A percentile compares a stretch with the other conserved stretches of the same genome.
These are phyloP conservation scores for Porites cylindrica DNA, from an alignment of 92 coral and sea anemone species.

Conservation along the genomic window DNA sequence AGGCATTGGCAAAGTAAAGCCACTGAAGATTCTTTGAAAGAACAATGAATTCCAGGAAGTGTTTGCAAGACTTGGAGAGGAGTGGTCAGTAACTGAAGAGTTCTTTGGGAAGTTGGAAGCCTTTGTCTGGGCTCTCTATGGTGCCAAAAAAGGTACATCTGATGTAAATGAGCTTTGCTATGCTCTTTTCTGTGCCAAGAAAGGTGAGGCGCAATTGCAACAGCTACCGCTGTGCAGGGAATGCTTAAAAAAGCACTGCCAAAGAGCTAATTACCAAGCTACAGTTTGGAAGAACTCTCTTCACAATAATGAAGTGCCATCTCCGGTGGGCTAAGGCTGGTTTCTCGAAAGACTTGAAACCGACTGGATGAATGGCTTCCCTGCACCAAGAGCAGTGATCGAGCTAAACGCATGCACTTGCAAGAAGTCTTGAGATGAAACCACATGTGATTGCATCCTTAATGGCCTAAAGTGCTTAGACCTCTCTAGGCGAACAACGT, in stretches of 20 bases:
- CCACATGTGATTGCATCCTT: too few species aligned
- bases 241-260: slow-evolving; percentile 18
- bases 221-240: slow-evolving; percentile 27
- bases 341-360: not conserved
- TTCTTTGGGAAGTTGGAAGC: slow-evolving; percentile 34
- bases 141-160: slow-evolving; percentile 11
- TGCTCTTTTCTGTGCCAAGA: too few species aligned
- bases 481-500: not conserved
- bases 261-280: not conserved
- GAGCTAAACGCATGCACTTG: not conserved
- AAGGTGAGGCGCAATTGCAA: slow-evolving; percentile 37
- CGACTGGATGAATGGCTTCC: not conserved
- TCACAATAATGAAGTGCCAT: not conserved
- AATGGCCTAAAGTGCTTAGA: not conserved
- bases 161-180: slow-evolving; percentile 19
- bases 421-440: too few species aligned
- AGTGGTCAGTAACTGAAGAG: slow-evolving; percentile 27
- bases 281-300: not conserved
- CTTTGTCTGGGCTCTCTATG: slow-evolving; percentile 48
- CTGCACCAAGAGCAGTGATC: not conserved
- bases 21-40: slow-evolving; percentile 19
- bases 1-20: slow-evolving; percentile 45
- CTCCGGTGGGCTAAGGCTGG: not conserved
- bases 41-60: slow-evolving; percentile 20
- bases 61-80: slow-evolving; percentile 20